phyloP scores from a whole-genome alignment of 2,797 vertebrate species.

The Sebastes oblongus region DNA sequence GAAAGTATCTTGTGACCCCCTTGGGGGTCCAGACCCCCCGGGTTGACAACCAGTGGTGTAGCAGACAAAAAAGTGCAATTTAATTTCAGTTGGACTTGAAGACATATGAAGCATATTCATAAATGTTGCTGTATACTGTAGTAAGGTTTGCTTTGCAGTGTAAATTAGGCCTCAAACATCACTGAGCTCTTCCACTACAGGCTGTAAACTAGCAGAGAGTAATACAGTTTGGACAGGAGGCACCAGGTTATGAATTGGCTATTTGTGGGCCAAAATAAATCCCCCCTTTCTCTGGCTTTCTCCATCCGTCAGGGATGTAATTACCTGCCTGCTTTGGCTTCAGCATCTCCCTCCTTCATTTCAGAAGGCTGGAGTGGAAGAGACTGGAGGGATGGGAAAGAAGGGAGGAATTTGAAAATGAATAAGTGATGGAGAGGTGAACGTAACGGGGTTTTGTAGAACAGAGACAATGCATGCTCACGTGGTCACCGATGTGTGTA shows the following conservation, averaged over 20 bases:
- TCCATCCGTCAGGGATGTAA: conserved; percentile 48
- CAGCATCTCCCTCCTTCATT: conserved; percentile 24
- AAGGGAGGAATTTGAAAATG: conserved; percentile 41
- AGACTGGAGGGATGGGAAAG: background rate
- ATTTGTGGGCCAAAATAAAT: conserved; percentile 32
- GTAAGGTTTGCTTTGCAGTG: background rate
- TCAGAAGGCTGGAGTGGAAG: background rate
- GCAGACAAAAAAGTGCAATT: background rate
- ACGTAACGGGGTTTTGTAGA: conserved; percentile 9
- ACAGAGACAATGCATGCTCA: background rate
- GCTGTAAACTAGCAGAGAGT: conserved; percentile 20
- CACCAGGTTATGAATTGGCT: conserved; percentile 34
- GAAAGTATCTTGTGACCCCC: no score
- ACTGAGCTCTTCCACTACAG: background rate
- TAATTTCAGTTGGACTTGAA: background rate
- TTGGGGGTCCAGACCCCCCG: no score
- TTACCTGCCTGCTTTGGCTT: conserved; percentile 48
- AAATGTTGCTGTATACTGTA: background rate
- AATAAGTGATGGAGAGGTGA: conserved; percentile 49
- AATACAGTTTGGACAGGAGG: conserved; percentile 19
- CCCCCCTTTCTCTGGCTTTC: background rate
- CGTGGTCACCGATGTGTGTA: background rate
- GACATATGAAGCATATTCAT: background rate
- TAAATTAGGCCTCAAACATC: background rate
- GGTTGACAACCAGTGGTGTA: no score